These are phyloP conservation scores for Oreocharis arfaki DNA, from an alignment of 2,113 vertebrate species.

Conservation along the genomic window DNA sequence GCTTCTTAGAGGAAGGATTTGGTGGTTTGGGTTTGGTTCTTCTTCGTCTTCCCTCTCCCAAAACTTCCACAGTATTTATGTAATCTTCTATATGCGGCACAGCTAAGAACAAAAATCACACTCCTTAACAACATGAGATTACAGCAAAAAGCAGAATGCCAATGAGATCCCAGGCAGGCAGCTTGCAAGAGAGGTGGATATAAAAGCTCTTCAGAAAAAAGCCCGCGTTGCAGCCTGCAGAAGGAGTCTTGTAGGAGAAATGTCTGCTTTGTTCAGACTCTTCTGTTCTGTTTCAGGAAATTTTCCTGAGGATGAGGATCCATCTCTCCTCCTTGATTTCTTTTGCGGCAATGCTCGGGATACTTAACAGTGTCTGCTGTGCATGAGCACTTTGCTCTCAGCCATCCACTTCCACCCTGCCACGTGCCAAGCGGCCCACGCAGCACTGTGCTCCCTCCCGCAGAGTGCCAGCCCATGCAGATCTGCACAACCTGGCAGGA, in stretches of 20 bases:
- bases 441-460: rapidly evolving
- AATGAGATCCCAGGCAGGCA: slow-evolving; percentile 29
- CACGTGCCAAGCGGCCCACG: background rate
- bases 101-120: slow-evolving; percentile 49
- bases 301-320: background rate
- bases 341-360: background rate
- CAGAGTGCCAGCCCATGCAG: background rate
- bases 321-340: background rate
- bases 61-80: slow-evolving; percentile 40
- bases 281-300: background rate
- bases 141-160: slow-evolving; percentile 44
- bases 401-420: background rate
- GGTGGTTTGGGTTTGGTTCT: background rate
- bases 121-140: slow-evolving; percentile 46
- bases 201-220: background rate
- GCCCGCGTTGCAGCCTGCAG: background rate
- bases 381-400: background rate
- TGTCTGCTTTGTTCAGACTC: background rate
- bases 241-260: background rate
- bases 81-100: slow-evolving; percentile 29
- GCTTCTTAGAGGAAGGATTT: background rate
- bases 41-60: background rate
- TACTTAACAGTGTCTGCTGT: background rate
- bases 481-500: background rate
- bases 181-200: slow-evolving; percentile 1